Evolutionary conservation across 2,888 invertebrate species (phyloP).

Genomic region (Heliconius ismenius): DNA sequence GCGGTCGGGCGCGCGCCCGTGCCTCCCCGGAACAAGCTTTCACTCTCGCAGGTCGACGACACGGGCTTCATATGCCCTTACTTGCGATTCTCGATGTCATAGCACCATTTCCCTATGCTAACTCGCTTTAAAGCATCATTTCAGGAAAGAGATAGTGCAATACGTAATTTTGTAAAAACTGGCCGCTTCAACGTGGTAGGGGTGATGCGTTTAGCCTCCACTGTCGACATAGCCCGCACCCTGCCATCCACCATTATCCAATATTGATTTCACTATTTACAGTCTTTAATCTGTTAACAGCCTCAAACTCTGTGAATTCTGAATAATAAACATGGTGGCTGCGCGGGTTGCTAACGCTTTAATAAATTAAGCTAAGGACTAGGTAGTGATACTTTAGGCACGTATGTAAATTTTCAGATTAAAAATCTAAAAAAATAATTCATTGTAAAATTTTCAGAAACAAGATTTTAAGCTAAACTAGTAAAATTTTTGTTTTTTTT

Average conservation of each 20-base stretch:
- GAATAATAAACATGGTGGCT: conserved; percentile 49
- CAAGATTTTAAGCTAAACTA: too few relatives aligned
- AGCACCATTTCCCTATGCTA: conserved; percentile 26
- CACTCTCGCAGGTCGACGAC: conserved; percentile 80
- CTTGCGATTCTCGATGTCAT: conserved; percentile 47
- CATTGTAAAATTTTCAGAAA: too few relatives aligned
- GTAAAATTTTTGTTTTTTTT: too few relatives aligned
- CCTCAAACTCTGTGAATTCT: conserved; percentile 54
- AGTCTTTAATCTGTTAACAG: conserved; percentile 71
- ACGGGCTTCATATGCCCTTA: conserved; percentile 71
- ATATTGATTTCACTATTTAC: conserved; percentile 80
- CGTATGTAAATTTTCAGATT: too few relatives aligned
- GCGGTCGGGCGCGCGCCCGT: conserved; percentile 50
- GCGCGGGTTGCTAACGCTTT: background rate
- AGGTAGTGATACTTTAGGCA: background rate
- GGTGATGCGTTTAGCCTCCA: conserved; percentile 57
- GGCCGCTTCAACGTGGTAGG: conserved; percentile 54
- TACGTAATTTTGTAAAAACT: conserved; percentile 39
- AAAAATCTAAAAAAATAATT: too few relatives aligned
- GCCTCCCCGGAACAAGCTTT: conserved; percentile 78
- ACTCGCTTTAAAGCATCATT: conserved; percentile 37
- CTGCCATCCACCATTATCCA: conserved; percentile 70
- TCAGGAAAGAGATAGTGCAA: conserved; percentile 34
- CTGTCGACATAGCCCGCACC: conserved; percentile 56
- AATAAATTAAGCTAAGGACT: background rate